phyloP scores from a whole-genome alignment of 2,888 invertebrate species.

The Heliconius aoede region DNA sequence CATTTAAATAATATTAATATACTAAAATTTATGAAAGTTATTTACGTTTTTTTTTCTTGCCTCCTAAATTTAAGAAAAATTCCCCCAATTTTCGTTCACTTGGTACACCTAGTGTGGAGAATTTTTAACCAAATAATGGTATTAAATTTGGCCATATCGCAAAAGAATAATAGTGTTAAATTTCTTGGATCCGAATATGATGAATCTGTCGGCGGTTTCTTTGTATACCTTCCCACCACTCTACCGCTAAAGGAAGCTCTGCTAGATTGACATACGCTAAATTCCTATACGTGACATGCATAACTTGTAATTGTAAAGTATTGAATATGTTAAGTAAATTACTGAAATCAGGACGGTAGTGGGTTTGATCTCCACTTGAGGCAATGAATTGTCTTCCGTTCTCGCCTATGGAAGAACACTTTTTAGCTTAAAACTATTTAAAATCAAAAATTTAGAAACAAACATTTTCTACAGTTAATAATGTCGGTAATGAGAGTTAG shows the following conservation, averaged over 20 bases:
- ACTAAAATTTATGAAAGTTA: too few species aligned
- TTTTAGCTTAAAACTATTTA: too few species aligned
- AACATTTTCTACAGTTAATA: not conserved
- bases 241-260: constrained; percentile 43
- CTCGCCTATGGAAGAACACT: not conserved
- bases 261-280: constrained; percentile 33
- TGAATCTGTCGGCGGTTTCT: constrained; percentile 71
- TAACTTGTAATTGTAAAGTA: not conserved
- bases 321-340: not conserved
- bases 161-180: constrained; percentile 77
- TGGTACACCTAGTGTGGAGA: constrained; percentile 56
- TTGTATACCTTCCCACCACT: constrained; percentile 54
- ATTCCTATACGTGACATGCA: constrained; percentile 41
- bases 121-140: constrained; percentile 70
- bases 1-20: too few species aligned
- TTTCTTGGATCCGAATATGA: constrained; percentile 77
- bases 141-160: constrained; percentile 68
- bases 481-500: constrained; percentile 10
- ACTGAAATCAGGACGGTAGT: not conserved
- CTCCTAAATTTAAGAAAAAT: not conserved
- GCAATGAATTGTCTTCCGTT: not conserved
- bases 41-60: too few species aligned
- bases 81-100: not conserved
- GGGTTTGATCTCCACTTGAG: not conserved
- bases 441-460: too few species aligned